Percentiles rank a stretch among this genome's conserved stretches.
These are phyloP conservation scores for Pampus argenteus DNA, from an alignment of 2,797 vertebrate genomes.

Conservation along the genomic window DNA sequence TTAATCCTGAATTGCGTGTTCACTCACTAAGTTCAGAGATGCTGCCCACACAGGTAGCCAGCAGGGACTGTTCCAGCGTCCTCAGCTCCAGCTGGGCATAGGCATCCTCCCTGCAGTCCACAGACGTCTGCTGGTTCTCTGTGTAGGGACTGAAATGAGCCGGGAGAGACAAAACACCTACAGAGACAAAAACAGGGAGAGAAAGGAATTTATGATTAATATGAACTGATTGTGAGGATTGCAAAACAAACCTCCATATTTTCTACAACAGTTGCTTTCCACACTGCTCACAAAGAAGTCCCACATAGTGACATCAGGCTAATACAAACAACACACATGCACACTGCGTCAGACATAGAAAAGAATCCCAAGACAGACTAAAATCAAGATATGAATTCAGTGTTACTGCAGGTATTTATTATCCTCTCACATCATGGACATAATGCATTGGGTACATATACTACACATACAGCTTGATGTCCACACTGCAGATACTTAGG, in stretches of 20 bases:
- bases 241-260: not conserved
- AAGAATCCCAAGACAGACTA: not conserved
- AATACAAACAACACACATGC: conserved; percentile 56
- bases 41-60: conserved; percentile 98
- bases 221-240: not conserved
- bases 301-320: conserved; percentile 39
- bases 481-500: not conserved
- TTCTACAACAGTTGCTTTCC: not conserved
- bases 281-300: conserved; percentile 11
- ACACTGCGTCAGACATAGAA: not conserved
- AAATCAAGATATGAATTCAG: not conserved
- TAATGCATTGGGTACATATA: not conserved
- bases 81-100: conserved; percentile 96
- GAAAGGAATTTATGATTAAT: conserved; percentile 25
- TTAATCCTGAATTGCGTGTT: not conserved
- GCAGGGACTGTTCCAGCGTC: conserved; percentile 95
- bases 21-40: conserved; percentile 98
- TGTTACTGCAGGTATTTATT: not conserved
- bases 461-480: not conserved
- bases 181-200: conserved; percentile 45
- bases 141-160: conserved; percentile 98
- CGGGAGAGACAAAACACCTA: conserved; percentile 95
- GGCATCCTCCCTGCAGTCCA: conserved; percentile 91
- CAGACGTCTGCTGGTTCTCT: conserved; percentile 85
- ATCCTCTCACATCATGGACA: not conserved